Base-by-base conservation (phyloP, 2,888 invertebrate genomes). In the Charanyca ferruginea region DNA sequence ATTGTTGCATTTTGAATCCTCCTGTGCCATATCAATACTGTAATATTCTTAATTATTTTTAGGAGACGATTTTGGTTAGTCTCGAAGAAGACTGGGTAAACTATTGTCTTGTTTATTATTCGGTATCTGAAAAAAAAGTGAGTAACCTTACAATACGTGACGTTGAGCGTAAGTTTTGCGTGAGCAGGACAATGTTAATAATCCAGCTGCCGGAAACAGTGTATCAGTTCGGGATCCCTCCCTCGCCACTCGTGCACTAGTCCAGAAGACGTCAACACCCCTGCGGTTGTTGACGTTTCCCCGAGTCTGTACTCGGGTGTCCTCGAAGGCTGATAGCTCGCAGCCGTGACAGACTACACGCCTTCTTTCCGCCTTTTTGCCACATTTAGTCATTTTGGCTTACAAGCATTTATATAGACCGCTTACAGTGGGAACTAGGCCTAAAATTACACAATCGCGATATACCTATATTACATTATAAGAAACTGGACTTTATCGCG, bases 251-350 rank as follows among this genome's bases (percentile, higher is more conserved):
- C 18, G 35, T 25, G 28, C 58, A 41, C 52, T 5, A 28, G 54
- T n/a, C 28, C 38, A 41, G 51, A 38, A 45, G 45, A 44, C 53
- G 79, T 81, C 81, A 81, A 62, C 64, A 80, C 77, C 80, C 45
- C 41, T 44, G n/a, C n/a, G n/a, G n/a, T n/a, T n/a, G n/a, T n/a
- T n/a, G n/a, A n/a, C n/a, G n/a, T n/a, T n/a, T n/a, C n/a, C n/a
- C n/a, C n/a, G n/a, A n/a, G n/a, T n/a, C n/a, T n/a, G 63, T 13
- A 49, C 49, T 53, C 52, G 55, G 52, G 49, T 66, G 61, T 64
- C 80, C 66, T 66, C 54, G 58, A 45, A 55, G 62, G 42, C 60
- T 59, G 65, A 38, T 52, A 58, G 45, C 45, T 52, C 45, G 66
- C 73, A 66, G 61, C 74, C 70, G 74, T 59, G 61, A 67, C 54